Percentiles rank a stretch among this genome's conserved stretches.
Conservation (phyloP, 1,140 invertebrate species). For the Phymastichus coffea region DNA sequence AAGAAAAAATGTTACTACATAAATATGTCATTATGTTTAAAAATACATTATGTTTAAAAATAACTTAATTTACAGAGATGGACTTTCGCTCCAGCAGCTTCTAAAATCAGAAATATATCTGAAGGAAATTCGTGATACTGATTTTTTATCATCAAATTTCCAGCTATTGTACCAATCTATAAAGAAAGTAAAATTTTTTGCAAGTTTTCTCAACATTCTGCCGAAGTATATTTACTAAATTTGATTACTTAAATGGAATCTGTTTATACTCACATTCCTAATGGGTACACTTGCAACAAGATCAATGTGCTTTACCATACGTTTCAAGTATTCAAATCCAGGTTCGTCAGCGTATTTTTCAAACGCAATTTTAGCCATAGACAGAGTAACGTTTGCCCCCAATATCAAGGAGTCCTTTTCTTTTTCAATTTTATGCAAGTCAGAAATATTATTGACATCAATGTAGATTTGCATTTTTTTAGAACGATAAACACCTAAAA, state of each 20-base stretch:
- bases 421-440: slow-evolving; percentile 61
- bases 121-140: slow-evolving; percentile 71
- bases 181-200: slow-evolving; percentile 36
- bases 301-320: slow-evolving; percentile 66
- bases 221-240: background rate
- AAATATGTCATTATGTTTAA: background rate
- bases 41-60: background rate
- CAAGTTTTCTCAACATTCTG: background rate
- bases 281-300: slow-evolving; percentile 73
- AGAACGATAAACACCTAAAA: slow-evolving; percentile 65
- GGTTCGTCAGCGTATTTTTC: slow-evolving; percentile 53
- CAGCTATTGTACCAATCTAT: slow-evolving; percentile 72
- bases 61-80: slow-evolving; percentile 60
- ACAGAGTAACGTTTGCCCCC: slow-evolving; percentile 67
- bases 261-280: slow-evolving; percentile 67
- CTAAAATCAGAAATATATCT: slow-evolving; percentile 72
- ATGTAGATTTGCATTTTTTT: slow-evolving; percentile 63
- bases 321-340: slow-evolving; percentile 60
- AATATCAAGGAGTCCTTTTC: slow-evolving; percentile 57
- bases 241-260: no score
- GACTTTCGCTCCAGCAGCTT: slow-evolving; percentile 65
- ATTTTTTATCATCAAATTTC: slow-evolving; percentile 79
- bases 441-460: slow-evolving; percentile 69
- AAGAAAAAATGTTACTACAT: background rate
- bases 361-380: slow-evolving; percentile 65